phyloP scores from a whole-genome alignment of 2,113 vertebrate species.

The Menura novaehollandiae region DNA sequence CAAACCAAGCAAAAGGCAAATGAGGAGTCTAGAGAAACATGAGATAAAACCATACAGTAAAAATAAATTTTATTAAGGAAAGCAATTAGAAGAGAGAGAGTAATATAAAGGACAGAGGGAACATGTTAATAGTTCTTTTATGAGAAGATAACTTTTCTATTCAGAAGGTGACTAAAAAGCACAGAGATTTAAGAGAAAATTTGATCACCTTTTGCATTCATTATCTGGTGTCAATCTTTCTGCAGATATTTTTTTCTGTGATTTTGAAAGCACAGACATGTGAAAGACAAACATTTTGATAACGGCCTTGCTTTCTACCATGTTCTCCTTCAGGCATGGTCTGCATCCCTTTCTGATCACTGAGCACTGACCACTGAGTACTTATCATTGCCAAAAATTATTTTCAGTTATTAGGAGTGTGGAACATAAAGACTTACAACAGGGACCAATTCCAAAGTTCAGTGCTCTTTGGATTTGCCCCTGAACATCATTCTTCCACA shows the following conservation, averaged over 20 bases:
- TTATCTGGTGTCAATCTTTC: background rate
- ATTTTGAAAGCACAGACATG: background rate
- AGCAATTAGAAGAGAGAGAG: background rate
- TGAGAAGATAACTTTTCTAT: background rate
- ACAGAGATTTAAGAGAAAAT: background rate
- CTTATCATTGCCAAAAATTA: background rate
- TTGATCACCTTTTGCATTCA: background rate
- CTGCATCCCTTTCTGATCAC: background rate
- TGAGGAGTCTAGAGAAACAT: background rate
- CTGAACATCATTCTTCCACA: background rate
- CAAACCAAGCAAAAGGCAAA: background rate
- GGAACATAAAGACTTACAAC: background rate
- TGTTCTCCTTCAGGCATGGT: background rate
- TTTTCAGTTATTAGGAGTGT: background rate
- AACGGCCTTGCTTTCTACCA: background rate
- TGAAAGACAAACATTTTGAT: background rate
- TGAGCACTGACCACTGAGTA: background rate
- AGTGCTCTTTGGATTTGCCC: background rate
- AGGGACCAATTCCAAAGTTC: background rate
- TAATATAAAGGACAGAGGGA: background rate
- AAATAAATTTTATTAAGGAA: background rate
- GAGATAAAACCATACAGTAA: background rate
- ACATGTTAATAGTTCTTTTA: background rate
- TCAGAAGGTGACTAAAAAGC: background rate
- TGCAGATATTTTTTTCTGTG: background rate